phyloP scores from a whole-genome alignment of 2,113 vertebrate genomes.

The Motacilla tschutschensis region DNA sequence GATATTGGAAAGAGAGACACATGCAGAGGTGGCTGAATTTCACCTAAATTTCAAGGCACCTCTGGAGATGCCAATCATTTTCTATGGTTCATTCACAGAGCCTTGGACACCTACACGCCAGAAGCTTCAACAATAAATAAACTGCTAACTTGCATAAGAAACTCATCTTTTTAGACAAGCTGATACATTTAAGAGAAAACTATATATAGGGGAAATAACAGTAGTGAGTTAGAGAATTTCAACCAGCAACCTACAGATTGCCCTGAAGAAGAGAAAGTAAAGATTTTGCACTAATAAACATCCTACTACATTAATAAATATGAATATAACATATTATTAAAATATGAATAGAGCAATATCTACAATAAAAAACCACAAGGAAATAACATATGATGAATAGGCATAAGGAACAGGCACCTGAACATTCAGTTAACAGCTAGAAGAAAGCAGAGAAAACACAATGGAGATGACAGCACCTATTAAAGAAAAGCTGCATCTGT shows the following conservation, averaged over 20 bases:
- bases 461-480: neutral
- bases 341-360: neutral
- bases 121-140: neutral
- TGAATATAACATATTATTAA: neutral
- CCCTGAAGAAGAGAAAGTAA: neutral
- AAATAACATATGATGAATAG: neutral
- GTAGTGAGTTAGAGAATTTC: neutral
- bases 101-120: neutral
- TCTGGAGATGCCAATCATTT: neutral
- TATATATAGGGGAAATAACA: neutral
- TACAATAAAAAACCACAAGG: neutral
- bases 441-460: neutral
- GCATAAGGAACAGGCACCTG: neutral
- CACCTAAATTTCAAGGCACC: neutral
- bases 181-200: neutral
- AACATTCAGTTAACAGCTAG: neutral
- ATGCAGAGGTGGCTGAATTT: neutral
- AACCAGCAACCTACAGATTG: neutral
- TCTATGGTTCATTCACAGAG: neutral
- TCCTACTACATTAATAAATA: neutral
- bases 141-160: neutral
- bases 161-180: neutral
- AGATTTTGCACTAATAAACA: neutral
- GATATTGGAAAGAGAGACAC: neutral
- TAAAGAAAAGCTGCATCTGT: neutral